Evolutionary conservation across 2,888 invertebrate genomes (phyloP).

Genomic region (Sinotaia quadrata): DNA sequence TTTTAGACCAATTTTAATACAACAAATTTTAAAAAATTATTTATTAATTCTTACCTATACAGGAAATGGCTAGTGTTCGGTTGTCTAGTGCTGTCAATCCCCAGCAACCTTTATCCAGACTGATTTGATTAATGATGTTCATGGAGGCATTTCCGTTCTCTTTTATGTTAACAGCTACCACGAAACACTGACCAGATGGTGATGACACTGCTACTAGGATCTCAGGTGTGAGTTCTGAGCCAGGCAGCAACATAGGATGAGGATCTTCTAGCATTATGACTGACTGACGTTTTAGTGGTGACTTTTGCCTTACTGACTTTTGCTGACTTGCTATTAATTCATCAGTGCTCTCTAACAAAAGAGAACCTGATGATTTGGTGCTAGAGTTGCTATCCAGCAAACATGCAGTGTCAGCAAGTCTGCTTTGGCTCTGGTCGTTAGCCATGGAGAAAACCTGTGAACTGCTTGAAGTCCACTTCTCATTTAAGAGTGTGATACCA

Average conservation of each 20-base stretch:
- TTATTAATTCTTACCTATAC: slow-evolving; percentile 2
- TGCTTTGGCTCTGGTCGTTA: no score
- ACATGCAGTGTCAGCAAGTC: no score
- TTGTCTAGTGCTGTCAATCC: slow-evolving; percentile 1
- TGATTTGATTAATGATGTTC: neutral
- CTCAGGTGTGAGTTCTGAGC: neutral
- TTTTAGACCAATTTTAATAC: no score
- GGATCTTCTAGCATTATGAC: neutral
- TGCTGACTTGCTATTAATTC: no score
- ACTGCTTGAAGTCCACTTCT: no score
- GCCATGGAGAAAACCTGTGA: no score
- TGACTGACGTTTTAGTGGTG: neutral
- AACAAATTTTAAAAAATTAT: neutral
- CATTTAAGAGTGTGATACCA: slow-evolving; percentile 3
- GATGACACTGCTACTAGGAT: slow-evolving; percentile 11
- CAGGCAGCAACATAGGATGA: neutral
- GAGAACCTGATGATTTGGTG: no score
- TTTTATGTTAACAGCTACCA: neutral
- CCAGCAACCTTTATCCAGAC: slow-evolving; percentile 14
- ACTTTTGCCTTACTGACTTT: no score
- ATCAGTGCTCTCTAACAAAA: no score
- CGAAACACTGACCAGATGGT: slow-evolving; percentile 12
- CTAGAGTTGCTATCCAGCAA: no score
- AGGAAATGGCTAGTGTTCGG: slow-evolving; percentile 2
- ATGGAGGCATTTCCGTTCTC: neutral